A percentile compares a stretch with the other conserved stretches of the same genome.
Conservation (phyloP, 1,140 invertebrate genomes). For the Lasioglossum albipes region DNA sequence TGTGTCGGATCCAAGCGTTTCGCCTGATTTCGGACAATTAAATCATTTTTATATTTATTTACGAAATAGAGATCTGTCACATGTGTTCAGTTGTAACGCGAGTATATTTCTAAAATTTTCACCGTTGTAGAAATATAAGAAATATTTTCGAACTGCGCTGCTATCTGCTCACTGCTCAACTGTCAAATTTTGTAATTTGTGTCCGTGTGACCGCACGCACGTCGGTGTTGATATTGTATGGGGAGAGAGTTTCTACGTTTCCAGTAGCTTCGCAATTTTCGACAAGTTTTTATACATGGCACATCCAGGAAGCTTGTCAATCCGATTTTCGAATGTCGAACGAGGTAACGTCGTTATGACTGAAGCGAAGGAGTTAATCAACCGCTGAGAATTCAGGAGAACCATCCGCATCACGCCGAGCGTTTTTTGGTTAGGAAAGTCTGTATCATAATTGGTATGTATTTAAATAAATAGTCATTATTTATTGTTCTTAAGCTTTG, state of each 20-base stretch:
- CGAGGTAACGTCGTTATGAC: neutral
- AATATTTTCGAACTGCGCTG: conserved; percentile 3
- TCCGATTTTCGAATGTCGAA: neutral
- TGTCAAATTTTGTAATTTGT: conserved; percentile 1
- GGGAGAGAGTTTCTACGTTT: neutral
- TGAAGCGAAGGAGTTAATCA: neutral
- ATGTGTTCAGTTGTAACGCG: too few species aligned
- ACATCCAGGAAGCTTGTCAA: neutral
- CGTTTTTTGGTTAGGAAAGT: conserved; percentile 2
- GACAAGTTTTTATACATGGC: neutral
- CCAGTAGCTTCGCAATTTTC: neutral
- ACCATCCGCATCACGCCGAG: neutral
- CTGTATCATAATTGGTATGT: too few species aligned
- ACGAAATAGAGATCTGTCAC: too few species aligned
- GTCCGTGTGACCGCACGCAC: neutral
- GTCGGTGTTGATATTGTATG: neutral
- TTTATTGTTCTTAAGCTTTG: neutral
- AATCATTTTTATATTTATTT: neutral
- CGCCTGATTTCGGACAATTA: conserved; percentile 1
- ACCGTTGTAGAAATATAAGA: neutral
- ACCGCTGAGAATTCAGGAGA: neutral
- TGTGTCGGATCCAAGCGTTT: neutral
- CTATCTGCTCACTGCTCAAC: neutral
- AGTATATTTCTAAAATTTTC: too few species aligned
- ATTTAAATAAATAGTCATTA: neutral